Base-by-base conservation (phyloP, 2,113 vertebrate genomes). In the Sander lucioperca region DNA sequence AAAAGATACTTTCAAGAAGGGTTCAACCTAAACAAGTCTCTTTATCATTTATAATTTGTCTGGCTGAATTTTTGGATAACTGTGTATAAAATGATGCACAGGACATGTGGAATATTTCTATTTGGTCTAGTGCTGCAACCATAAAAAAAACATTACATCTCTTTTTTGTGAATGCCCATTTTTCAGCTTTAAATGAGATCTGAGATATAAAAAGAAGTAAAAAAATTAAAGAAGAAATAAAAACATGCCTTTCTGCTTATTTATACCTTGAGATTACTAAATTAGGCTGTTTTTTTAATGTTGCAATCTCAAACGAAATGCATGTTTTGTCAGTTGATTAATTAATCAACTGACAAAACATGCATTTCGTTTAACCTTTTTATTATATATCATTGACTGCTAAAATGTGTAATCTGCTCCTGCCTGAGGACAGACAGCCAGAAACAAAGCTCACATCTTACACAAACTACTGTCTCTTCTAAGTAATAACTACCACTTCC, bases 401-500 rank as follows among this genome's bases (percentile, higher is more conserved):
- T 51, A 3, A 25, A 59, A 54, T 19, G 6, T 21, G 57, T 4
- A 25, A 19, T 65, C 14, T 56, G 30, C 19, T 21, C 6, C 15
- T 43, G 6, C 12, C 10, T 7, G 6, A 1, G 0, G 0, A 43
- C 14, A 65, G 36, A 45, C 7, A 27, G 18, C 18, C 19, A 10
- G 47, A 54, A 16, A 73, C 43, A 23, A 61, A 53, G 2, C 6
- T 4, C 33, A 61, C 11, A 16, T 69, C 0, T 78, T 71, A 27
- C 74, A 79, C 30, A 80, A 66, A 25, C 56, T 10, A 47, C 12
- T 15, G 43, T 4, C 0, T 0, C 0, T n/a, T 72, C 84, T 63
- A 13, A 51, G 85, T n/a, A 87, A 84, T 75, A 89, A 82, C 80
- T 67, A 47, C 45, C 61, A 70, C 54, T 67, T 80, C 16, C 61